Evolutionary conservation across 2,113 vertebrate species (phyloP), one percentile per base, ranked within the genome.

Genomic region (Trinectes maculatus): DNA sequence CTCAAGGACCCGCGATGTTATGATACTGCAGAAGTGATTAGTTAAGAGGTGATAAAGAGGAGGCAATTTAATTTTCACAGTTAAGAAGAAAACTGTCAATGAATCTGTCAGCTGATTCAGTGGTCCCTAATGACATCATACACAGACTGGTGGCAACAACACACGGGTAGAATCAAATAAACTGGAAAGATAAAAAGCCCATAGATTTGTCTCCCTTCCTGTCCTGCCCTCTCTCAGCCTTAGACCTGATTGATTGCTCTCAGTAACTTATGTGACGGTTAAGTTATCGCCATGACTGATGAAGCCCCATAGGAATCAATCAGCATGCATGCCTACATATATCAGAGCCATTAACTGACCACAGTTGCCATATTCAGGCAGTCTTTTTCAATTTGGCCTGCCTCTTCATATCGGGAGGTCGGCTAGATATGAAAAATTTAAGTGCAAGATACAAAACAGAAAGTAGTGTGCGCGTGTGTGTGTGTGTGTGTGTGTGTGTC

Each of bases 271-370:
- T 67, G 83, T 73, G 86, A 85, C 37, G 46, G 46, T 31, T 58
- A 72, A 84, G 77, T 91, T 87, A 87, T 69, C 59, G 63, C 59
- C 43, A 3, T 88, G 86, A 92, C 84, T 81, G 85, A 91, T 89
- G 70, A 63, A 33, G 67, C 74, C 80, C 74, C 48, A 42, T 42
- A 77, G 83, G 83, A 89, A 91, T 92, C 89, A 67, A 92, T 92
- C n/a, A 84, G 53, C 54, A 28, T 31, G 67, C 86, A 71, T 62
- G 79, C 57, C 28, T 68, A 83, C 85, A 87, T 91, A 90, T 91
- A 89, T 90, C 83, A 91, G 59, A 68, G 62, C 74, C 75, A 88
- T 86, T 85, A 90, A 83, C 58, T 80, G 76, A 79, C 66, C 69
- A 70, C 74, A 75, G 75, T 84, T 79, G 80, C 79, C 79, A 83